Percentiles rank a stretch among this genome's conserved stretches.
phyloP scores from a whole-genome alignment of 2,888 invertebrate species.

The Epistrophe eligans region DNA sequence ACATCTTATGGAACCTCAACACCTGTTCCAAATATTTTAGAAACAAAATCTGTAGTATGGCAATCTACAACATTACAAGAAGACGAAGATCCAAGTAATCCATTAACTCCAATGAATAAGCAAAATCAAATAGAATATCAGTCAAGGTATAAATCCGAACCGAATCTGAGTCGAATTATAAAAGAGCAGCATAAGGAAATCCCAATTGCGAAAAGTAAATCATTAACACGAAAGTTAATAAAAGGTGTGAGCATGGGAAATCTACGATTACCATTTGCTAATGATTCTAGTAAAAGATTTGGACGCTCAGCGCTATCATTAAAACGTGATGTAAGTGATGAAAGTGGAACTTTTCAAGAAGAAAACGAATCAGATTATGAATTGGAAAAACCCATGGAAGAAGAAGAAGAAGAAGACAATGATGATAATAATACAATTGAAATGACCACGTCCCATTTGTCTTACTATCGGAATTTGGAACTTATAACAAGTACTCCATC shows the following conservation, averaged over 20 bases:
- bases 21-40: constrained; percentile 47
- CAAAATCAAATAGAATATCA: constrained; percentile 78
- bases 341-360: constrained; percentile 61
- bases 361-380: constrained; percentile 41
- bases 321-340: constrained; percentile 79
- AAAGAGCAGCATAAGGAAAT: constrained; percentile 54
- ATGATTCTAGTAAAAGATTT: constrained; percentile 80
- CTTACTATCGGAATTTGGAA: constrained; percentile 80
- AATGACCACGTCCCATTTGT: constrained; percentile 77
- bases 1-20: constrained; percentile 67
- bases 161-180: constrained; percentile 80
- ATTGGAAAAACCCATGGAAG: constrained; percentile 50
- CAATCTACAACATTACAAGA: constrained; percentile 78
- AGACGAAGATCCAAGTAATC: constrained; percentile 78
- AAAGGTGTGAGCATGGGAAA: constrained; percentile 84
- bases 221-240: constrained; percentile 80
- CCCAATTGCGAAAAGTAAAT: constrained; percentile 76
- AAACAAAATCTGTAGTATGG: constrained; percentile 80
- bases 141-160: constrained; percentile 82
- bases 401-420: constrained; percentile 50
- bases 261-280: constrained; percentile 81
- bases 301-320: constrained; percentile 79
- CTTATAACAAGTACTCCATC: constrained; percentile 83
- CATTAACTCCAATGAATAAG: constrained; percentile 78
- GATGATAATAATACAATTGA: constrained; percentile 40